Percentiles rank a stretch among this genome's conserved stretches.
phyloP scores from a whole-genome alignment of 2,113 vertebrate species.

The Colinus virginianus region DNA sequence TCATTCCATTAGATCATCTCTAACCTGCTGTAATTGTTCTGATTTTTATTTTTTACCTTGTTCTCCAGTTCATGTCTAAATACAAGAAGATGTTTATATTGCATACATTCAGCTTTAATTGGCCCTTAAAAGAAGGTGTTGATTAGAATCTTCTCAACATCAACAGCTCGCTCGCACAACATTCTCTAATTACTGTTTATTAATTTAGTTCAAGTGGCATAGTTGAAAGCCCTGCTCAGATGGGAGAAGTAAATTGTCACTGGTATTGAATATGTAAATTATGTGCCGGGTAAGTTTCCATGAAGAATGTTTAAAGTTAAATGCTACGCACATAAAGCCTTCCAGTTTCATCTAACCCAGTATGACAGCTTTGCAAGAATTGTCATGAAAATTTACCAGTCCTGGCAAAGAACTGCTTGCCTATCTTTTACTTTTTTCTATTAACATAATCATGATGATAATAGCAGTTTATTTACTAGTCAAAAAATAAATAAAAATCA shows the following conservation, averaged over 20 bases:
- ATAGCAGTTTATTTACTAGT: constrained; percentile 50
- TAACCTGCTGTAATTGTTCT: constrained; percentile 79
- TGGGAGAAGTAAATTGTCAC: constrained; percentile 88
- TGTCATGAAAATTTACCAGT: constrained; percentile 51
- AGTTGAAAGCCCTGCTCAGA: constrained; percentile 88
- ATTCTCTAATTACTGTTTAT: constrained; percentile 90
- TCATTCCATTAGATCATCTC: constrained; percentile 68
- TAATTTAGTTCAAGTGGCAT: constrained; percentile 90
- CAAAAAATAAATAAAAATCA: constrained; percentile 19
- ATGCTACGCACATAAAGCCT: constrained; percentile 75
- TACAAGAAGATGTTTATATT: constrained; percentile 88
- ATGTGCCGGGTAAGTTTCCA: constrained; percentile 82
- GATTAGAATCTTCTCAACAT: constrained; percentile 89
- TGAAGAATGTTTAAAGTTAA: constrained; percentile 84
- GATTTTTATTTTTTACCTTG: constrained; percentile 81
- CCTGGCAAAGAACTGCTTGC: constrained; percentile 45
- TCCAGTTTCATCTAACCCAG: constrained; percentile 71
- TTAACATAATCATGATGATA: constrained; percentile 37
- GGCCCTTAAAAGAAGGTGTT: constrained; percentile 89
- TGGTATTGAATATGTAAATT: constrained; percentile 88
- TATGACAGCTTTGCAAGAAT: constrained; percentile 56
- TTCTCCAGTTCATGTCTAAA: constrained; percentile 84
- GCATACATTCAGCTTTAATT: constrained; percentile 88
- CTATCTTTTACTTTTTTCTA: constrained; percentile 43
- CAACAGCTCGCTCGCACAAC: constrained; percentile 87